Evolutionary conservation across 2,888 invertebrate genomes (phyloP), one percentile per base, ranked within the genome.

Genomic region (Poecilus cupreus): DNA sequence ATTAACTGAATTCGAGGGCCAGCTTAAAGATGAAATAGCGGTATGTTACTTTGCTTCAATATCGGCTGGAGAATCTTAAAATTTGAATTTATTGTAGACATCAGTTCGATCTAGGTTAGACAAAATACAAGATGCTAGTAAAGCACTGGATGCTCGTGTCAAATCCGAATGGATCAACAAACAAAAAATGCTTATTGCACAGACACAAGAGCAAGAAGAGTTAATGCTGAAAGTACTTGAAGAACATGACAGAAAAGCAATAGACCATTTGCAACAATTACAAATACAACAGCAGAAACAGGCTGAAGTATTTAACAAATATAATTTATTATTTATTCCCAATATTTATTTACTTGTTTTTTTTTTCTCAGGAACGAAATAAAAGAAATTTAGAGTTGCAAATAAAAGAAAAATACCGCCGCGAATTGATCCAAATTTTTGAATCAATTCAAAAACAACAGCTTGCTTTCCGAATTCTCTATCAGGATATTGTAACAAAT

Each of bases 401-500:
- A 85, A 90, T 90, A 77, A 90, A 88, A 85, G 86, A 87, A 83
- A 85, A 84, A 82, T 84, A 85, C 80, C 85, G 84, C 60, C 83
- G 85, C 80, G 46, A 85, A 74, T 57, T 88, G 11, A 84, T 83
- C 26, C 83, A 83, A 26, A 83, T 85, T 39, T 85, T 92, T 83
- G 91, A 92, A n/a, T 89, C 90, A 0, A 91, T 94, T 16, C 90
- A 91, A 24, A 90, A 91, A 54, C 91, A 91, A 83, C 92, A 93
- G 83, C 89, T 90, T 0, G 91, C 91, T 84, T 93, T 93, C 84
- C 90, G 90, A 75, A 85, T 86, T n/a, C 89, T 90, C 82, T 93
- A 92, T 85, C 91, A 92, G 87, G 90, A 91, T 82, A 91, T 94
- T 64, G 89, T 89, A 2, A 87, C 88, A 13, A 84, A 91, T n/a